Evolutionary conservation across 2,797 vertebrate genomes (phyloP), one percentile per base, ranked within the genome.

Genomic region (Catostomus latipinnis): DNA sequence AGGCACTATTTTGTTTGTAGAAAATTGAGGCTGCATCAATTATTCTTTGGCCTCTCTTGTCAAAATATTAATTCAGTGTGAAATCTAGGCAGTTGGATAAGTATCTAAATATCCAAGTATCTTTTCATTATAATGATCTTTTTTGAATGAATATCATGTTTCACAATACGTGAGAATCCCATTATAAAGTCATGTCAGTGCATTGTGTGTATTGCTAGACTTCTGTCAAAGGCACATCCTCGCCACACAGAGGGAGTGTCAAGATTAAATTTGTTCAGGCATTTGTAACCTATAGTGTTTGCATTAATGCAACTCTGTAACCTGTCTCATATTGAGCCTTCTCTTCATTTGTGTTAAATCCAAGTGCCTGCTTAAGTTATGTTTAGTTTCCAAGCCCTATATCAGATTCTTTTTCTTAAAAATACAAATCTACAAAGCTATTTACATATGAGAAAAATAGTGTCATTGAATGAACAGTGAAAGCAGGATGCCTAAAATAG

Each of bases 211-310:
- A 69, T 14, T 43, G 43, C 50, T 11, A 56, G 54, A 45, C 16
- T 58, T 67, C 46, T 73, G 5, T 73, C 18, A 62, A 22, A 67
- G 22, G 53, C n/a, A 13, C 12, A 69, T 76, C 60, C 53, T 77
- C 18, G 11, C 48, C 2, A 48, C 61, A 81, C 52, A 56, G 8
- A 56, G 61, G 67, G 66, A 45, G 45, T 76, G 50, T 75, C 70
- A n/a, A 62, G 76, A 74, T 74, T 58, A 71, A 65, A 50, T 80
- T 80, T 54, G 56, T 11, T 43, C 18, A 66, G 6, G 62, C 12
- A 72, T 81, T 62, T 52, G 60, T 63, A 54, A 67, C 9, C 10
- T 9, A 11, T 43, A n/a, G 14, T 46, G 67, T 16, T 45, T 49
- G 14, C 12, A 53, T 43, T 69, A 48, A 48, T 50, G 45, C 11